Conservation (phyloP, 2,888 invertebrate genomes). For the Ennomos erosarius region DNA sequence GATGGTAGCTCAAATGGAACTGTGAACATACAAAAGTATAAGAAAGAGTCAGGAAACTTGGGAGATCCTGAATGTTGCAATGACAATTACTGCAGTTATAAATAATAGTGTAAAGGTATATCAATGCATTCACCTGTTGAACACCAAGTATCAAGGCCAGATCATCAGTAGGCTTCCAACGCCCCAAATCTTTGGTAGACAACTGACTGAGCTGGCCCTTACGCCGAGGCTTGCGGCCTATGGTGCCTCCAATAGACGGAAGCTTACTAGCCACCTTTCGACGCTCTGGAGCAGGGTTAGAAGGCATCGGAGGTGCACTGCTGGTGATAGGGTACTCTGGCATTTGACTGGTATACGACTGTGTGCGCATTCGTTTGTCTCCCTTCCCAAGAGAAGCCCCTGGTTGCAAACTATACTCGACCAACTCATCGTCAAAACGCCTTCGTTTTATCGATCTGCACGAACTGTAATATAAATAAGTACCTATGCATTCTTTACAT, state of each 20-base stretch:
- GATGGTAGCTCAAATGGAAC: no score
- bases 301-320: slow-evolving; percentile 56
- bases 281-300: slow-evolving; percentile 59
- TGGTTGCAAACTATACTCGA: slow-evolving; percentile 93
- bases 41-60: no score
- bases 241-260: slow-evolving; percentile 61
- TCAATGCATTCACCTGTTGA: slow-evolving; percentile 88
- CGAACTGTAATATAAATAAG: slow-evolving; percentile 86
- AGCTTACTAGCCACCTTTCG: slow-evolving; percentile 73
- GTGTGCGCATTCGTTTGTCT: slow-evolving; percentile 77
- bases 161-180: slow-evolving; percentile 99
- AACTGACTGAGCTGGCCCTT: slow-evolving; percentile 88
- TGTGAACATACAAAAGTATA: no score
- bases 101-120: not conserved
- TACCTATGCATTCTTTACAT: slow-evolving; percentile 11
- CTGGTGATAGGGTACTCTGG: slow-evolving; percentile 72
- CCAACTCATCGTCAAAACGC: slow-evolving; percentile 98
- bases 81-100: no score
- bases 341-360: slow-evolving; percentile 81
- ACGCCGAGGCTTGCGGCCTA: slow-evolving; percentile 82
- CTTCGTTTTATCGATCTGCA: slow-evolving; percentile 97
- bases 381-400: slow-evolving; percentile 81
- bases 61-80: no score
- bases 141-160: slow-evolving; percentile 96
- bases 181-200: slow-evolving; percentile 93